Base-by-base conservation (phyloP, 2,113 vertebrate species). In the Aptenodytes patagonicus region DNA sequence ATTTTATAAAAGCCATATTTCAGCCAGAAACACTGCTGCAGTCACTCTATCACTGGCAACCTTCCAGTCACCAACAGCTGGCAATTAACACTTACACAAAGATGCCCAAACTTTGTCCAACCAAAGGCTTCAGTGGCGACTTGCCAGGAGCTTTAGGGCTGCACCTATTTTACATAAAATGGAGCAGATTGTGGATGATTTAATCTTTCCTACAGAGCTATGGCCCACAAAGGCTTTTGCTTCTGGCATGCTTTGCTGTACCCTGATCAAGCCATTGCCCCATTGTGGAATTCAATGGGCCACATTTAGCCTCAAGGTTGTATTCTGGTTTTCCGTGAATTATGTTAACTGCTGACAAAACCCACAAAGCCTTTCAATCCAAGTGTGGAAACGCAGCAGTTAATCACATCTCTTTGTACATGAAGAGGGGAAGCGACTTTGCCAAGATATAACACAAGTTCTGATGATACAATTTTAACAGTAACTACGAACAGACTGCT, bases 1-100 rank as follows among this genome's bases (percentile, higher is more conserved):
- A 36, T 89, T 92, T 95, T 78, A 72, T 72, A 91, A 95, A 94
- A 89, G n/a, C 52, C 10, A 1, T 76, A 79, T 96, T 87, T 96
- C 52, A 83, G n/a, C 42, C 75, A 58, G 87, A 76, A 83, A 88
- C 62, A 51, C 52, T 84, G 64, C 47, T 69, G 62, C 68, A 95
- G 83, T 86, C 76, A 21, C 65, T 77, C 79, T 78, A 26, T 52
- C 36, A 28, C 87, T 97, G 97, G 96, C 95, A 95, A 28, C 49
- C 31, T 57, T 85, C 93, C 96, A 97, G 80, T 38, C 84, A 85
- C 79, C 75, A 97, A 93, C 94, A 96, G 95, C 96, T 97, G 97
- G 92, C 93, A 97, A 97, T 97, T 97, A 96, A 92, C 89, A 89
- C 93, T 96, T 94, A 93, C 62, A 92, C 83, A 94, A 80, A 76